phyloP scores from a whole-genome alignment of 2,113 vertebrate species.

The Psilopogon haemacephalus region DNA sequence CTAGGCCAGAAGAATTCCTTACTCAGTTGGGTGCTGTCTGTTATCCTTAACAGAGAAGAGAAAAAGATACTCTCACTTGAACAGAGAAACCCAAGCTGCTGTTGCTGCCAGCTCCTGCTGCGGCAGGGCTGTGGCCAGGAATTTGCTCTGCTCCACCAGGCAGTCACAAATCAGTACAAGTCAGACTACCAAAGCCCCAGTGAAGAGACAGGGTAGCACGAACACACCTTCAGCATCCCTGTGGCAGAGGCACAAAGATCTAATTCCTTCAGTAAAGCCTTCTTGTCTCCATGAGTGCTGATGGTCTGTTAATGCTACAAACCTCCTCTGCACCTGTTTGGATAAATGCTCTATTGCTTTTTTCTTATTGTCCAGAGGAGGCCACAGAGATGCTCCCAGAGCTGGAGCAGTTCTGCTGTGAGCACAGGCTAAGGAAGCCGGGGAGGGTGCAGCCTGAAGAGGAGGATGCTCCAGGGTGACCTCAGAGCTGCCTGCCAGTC shows the following conservation, averaged over 20 bases:
- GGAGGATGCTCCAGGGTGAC: no score
- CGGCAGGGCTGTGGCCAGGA: background rate
- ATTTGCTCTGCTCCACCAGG: background rate
- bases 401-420: no score
- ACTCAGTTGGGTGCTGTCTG: background rate
- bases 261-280: background rate
- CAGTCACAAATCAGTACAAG: background rate
- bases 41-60: background rate
- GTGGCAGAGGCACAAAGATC: background rate
- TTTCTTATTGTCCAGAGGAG: background rate
- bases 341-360: background rate
- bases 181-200: background rate
- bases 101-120: background rate
- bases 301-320: background rate
- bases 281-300: background rate
- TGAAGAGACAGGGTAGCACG: background rate
- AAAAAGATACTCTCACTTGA: background rate
- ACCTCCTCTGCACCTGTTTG: background rate
- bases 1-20: background rate
- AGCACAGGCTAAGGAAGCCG: no score
- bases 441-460: no score
- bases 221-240: background rate
- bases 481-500: no score
- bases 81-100: background rate
- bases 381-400: no score